A percentile compares a stretch with the other conserved stretches of the same genome.
phyloP scores from a whole-genome alignment of 1,140 invertebrate genomes.

The Battus philenor region DNA sequence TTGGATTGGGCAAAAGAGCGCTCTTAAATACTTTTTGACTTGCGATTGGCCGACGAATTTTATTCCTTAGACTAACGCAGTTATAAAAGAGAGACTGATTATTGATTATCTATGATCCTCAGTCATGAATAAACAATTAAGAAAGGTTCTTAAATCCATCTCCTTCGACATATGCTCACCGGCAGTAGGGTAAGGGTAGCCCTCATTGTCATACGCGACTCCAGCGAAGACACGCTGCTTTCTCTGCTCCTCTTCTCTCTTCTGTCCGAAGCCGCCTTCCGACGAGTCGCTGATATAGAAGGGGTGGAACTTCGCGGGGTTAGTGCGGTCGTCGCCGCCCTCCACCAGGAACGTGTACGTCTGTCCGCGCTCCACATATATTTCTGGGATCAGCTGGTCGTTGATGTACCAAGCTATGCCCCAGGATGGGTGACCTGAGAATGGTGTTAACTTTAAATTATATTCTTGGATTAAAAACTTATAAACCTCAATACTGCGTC shows the following conservation, averaged over 20 bases:
- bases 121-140: too few relatives aligned
- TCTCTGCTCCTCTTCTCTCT: conserved; percentile 80
- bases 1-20: too few relatives aligned
- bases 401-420: conserved; percentile 97
- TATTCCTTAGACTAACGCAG: too few relatives aligned
- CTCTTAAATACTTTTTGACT: too few relatives aligned
- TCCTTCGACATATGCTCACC: too few relatives aligned
- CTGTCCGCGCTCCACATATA: conserved; percentile 91
- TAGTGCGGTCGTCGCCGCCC: conserved; percentile 83
- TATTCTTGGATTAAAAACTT: too few relatives aligned
- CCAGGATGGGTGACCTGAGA: conserved; percentile 87
- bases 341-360: conserved; percentile 93
- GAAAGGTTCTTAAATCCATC: too few relatives aligned
- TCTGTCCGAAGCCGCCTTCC: conserved; percentile 90
- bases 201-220: conserved; percentile 83
- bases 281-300: conserved; percentile 93
- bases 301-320: conserved; percentile 90
- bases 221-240: conserved; percentile 88
- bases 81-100: too few relatives aligned
- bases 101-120: too few relatives aligned
- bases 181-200: conserved; percentile 87
- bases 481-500: too few relatives aligned
- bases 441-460: too few relatives aligned
- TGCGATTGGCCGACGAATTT: too few relatives aligned
- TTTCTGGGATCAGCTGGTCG: conserved; percentile 91